Evolutionary conservation across 1,140 invertebrate genomes (phyloP).

Genomic region (Diuraphis noxia): DNA sequence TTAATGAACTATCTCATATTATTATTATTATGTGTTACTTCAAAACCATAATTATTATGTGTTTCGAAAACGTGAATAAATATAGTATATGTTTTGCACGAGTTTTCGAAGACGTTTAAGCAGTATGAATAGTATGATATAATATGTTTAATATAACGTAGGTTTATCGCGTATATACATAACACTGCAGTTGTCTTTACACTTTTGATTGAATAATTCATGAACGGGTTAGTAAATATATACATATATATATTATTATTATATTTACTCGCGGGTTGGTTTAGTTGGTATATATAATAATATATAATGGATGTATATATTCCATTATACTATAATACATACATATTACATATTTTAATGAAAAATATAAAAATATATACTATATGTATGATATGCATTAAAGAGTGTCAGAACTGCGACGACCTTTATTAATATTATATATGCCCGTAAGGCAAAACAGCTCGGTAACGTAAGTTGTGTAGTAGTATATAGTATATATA

Average conservation of each 20-base stretch:
- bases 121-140: too few species aligned
- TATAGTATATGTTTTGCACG: background rate
- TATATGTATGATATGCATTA: background rate
- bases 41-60: too few species aligned
- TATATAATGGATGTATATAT: too few species aligned
- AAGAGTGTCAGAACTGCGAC: background rate
- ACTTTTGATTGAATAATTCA: background rate
- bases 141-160: background rate
- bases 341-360: too few species aligned
- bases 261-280: too few species aligned
- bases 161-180: background rate
- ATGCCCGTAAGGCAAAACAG: background rate
- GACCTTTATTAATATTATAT: background rate
- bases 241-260: too few species aligned
- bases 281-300: too few species aligned
- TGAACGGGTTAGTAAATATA: background rate
- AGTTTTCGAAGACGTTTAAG: background rate
- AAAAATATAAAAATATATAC: too few species aligned
- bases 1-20: too few species aligned
- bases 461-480: background rate
- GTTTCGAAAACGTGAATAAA: background rate
- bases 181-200: background rate
- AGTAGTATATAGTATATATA: background rate
- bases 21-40: too few species aligned
- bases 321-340: too few species aligned